These are phyloP conservation scores for Cremastobaeus sp. DNA, from an alignment of 2,888 invertebrate genomes.

Conservation along the genomic window DNA sequence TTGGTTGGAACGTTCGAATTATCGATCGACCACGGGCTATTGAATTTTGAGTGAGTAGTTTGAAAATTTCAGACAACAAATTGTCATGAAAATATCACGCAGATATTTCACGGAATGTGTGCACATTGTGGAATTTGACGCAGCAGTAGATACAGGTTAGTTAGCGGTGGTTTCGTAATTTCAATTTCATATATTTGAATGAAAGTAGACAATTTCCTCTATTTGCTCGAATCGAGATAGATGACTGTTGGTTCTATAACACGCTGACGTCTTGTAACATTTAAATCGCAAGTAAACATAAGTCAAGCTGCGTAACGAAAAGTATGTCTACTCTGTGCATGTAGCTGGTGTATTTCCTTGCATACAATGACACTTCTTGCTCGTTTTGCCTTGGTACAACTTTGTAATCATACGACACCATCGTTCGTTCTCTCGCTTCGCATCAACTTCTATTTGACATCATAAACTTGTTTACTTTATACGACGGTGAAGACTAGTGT, in stretches of 20 bases:
- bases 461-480: slow-evolving; percentile 68
- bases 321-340: slow-evolving; percentile 2
- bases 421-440: slow-evolving; percentile 32
- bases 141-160: slow-evolving; percentile 36
- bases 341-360: slow-evolving; percentile 5
- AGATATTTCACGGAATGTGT: slow-evolving; percentile 27
- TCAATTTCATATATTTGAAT: slow-evolving; percentile 43
- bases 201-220: slow-evolving; percentile 31
- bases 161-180: slow-evolving; percentile 39
- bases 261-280: slow-evolving; percentile 27
- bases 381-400: slow-evolving; percentile 13
- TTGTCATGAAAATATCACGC: slow-evolving; percentile 16
- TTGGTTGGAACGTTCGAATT: too few species aligned
- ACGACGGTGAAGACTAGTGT: slow-evolving; percentile 24
- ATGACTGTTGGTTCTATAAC: slow-evolving; percentile 30
- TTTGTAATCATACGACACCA: slow-evolving; percentile 47
- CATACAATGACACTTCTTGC: slow-evolving; percentile 14
- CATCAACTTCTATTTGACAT: slow-evolving; percentile 66
- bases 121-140: slow-evolving; percentile 42
- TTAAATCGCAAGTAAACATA: slow-evolving; percentile 57
- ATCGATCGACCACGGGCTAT: too few species aligned
- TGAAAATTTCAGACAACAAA: too few species aligned
- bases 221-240: slow-evolving; percentile 44
- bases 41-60: too few species aligned
- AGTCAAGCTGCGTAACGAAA: slow-evolving; percentile 7